Conservation (phyloP, 2,888 invertebrate genomes). For the Sinotaia quadrata region DNA sequence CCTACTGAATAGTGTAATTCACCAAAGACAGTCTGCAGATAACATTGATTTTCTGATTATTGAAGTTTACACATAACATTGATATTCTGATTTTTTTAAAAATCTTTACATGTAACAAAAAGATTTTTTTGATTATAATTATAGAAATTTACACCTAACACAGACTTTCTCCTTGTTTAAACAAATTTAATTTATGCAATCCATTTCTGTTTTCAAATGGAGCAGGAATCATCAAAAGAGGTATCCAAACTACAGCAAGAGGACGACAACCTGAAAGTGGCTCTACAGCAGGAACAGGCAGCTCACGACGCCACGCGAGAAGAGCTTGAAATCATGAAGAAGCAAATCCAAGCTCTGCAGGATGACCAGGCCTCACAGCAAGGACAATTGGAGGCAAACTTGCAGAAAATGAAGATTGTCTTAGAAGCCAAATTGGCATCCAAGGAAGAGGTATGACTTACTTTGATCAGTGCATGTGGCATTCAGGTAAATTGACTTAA, state of each 20-base stretch:
- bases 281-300: conserved; percentile 55
- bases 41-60: no score
- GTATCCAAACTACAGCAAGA: conserved; percentile 33
- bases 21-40: no score
- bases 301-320: conserved; percentile 60
- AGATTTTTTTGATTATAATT: background rate
- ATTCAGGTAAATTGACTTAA: no score
- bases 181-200: background rate
- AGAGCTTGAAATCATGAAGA: conserved; percentile 61
- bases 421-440: conserved; percentile 52
- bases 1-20: no score
- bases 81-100: no score
- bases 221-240: conserved; percentile 27
- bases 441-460: conserved; percentile 59
- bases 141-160: background rate
- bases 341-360: conserved; percentile 49
- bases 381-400: conserved; percentile 46
- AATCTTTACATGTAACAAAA: no score
- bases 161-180: background rate
- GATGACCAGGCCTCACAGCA: conserved; percentile 49
- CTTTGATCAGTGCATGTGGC: no score
- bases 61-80: no score
- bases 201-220: conserved; percentile 16
- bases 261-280: conserved; percentile 51
- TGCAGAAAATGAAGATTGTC: conserved; percentile 44